Evolutionary conservation across 2,113 vertebrate genomes (phyloP).

Genomic region (Athene cunicularia): DNA sequence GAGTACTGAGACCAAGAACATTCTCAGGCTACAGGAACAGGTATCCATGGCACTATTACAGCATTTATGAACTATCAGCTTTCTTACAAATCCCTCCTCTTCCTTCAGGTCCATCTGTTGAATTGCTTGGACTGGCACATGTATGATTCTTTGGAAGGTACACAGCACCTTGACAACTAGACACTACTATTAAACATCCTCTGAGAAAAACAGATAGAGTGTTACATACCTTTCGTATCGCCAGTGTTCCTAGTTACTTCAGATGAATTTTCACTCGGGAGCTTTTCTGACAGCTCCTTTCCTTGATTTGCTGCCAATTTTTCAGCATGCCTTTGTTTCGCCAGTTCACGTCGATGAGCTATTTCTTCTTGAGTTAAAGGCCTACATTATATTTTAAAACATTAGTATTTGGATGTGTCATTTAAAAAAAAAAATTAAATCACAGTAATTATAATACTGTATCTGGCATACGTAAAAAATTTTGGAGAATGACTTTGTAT

Average conservation of each 20-base stretch:
- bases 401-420: background rate
- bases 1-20: background rate
- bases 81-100: background rate
- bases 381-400: conserved; percentile 60
- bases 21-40: background rate
- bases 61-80: background rate
- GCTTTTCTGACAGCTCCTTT: conserved; percentile 34
- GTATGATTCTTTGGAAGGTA: background rate
- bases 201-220: background rate
- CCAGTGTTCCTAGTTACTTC: conserved; percentile 5
- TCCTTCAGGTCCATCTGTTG: accelerated
- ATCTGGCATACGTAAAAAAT: background rate
- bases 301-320: conserved; percentile 76
- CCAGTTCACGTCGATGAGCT: conserved; percentile 82
- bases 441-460: background rate
- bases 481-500: background rate
- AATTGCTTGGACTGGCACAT: background rate
- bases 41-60: background rate
- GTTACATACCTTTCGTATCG: conserved; percentile 62
- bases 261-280: background rate
- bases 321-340: conserved; percentile 84
- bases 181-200: background rate
- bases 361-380: conserved; percentile 91
- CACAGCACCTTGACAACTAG: background rate
- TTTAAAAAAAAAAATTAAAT: background rate